Evolutionary conservation across 2,113 vertebrate genomes (phyloP).

Genomic region (Antigone vipio): DNA sequence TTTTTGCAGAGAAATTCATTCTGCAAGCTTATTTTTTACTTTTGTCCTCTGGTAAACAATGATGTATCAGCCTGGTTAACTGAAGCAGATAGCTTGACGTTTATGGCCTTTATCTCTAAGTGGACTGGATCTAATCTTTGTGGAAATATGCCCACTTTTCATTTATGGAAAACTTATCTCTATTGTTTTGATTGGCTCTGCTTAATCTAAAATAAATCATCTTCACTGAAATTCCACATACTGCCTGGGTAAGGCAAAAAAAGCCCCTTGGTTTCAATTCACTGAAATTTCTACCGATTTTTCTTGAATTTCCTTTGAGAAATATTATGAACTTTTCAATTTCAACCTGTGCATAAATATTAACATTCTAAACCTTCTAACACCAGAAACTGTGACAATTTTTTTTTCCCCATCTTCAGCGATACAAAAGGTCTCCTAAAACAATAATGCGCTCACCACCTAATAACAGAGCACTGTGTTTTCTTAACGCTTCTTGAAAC

Average conservation of each 20-base stretch:
- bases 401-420: not conserved
- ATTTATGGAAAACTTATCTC: not conserved
- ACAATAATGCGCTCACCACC: not conserved
- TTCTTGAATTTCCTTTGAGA: not conserved
- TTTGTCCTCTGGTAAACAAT: not conserved
- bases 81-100: not conserved
- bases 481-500: not conserved
- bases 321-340: not conserved
- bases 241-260: fast-evolving
- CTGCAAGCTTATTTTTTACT: not conserved
- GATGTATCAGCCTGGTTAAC: not conserved
- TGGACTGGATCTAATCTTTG: not conserved
- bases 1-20: not conserved
- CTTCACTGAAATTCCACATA: not conserved
- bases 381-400: not conserved
- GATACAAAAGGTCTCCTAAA: not conserved
- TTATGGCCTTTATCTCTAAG: not conserved
- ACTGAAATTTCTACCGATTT: not conserved
- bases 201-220: not conserved
- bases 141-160: not conserved
- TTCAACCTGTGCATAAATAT: not conserved
- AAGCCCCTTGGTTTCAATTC: fast-evolving
- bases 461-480: not conserved
- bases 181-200: not conserved
- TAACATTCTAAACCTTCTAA: not conserved